Base-by-base conservation (phyloP, 2,888 invertebrate genomes). In the Andrena trimmerana region DNA sequence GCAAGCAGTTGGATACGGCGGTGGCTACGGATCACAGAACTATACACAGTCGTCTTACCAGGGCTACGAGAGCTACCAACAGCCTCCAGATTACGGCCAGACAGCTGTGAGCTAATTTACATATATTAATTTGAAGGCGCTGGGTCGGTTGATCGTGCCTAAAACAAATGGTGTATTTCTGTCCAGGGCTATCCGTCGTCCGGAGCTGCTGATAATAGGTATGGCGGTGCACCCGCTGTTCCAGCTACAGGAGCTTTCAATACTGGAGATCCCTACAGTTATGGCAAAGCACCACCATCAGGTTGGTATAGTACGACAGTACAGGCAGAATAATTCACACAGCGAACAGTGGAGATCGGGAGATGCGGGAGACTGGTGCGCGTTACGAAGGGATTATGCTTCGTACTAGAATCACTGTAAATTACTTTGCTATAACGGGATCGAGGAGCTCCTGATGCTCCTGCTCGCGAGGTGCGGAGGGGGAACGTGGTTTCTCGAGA, bases 1-100 rank as follows among this genome's bases (percentile, higher is more conserved):
- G 52, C 89, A 90, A 59, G 79, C 92, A 7, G 92, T 92, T 16
- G 92, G 91, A 83, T 90, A 91, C 24, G 91, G 91, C 20, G 86
- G 89, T 10, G 87, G 90, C 24, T 93, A 93, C 3, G 93, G 93
- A 57, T 92, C 93, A 0, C 93, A 93, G 79, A 91, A 92, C 63
- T 94, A 93, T 67, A 89, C 93, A 5, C 93, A 92, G 42, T 86
- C 93, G 13, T 93, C 93, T 20, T 94, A 94, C 86, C 93, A 93
- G 74, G 92, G 93, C 3, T 94, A 94, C 54, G 94, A 94, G 78
- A 94, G 92, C 77, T 94, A 94, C 78, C 94, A 93, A 66, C 93
- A 93, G 65, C 92, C 93, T 57, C 92, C 93, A 33, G 94, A 94
- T 79, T 94, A 94, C 67, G 89, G 93, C 27, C 94, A 93, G 86